Evolutionary conservation across 2,113 vertebrate genomes (phyloP).

Genomic region (Tachycineta bicolor): DNA sequence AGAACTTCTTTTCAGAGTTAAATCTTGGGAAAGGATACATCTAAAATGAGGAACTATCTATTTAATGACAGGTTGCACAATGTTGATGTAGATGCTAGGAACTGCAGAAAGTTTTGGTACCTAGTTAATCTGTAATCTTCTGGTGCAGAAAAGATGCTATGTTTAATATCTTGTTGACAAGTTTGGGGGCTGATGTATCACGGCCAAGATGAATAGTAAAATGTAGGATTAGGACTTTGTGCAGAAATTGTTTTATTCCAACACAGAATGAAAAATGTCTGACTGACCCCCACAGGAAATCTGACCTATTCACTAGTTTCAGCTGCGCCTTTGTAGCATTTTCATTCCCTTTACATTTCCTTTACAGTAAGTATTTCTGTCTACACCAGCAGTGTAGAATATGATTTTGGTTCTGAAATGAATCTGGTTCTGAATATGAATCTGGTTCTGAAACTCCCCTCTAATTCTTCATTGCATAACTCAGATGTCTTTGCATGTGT

Average conservation of each 20-base stretch:
- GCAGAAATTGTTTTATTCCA: background rate
- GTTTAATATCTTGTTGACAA: background rate
- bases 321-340: background rate
- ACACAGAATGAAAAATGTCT: background rate
- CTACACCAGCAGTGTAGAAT: background rate
- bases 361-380: background rate
- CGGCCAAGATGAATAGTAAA: background rate
- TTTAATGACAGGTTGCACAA: background rate
- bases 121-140: background rate
- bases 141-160: background rate
- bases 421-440: background rate
- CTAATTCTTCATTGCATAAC: background rate
- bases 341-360: background rate
- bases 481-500: background rate
- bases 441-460: background rate
- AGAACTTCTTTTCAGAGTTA: background rate
- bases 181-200: background rate
- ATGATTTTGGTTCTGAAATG: no score
- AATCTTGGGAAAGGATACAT: background rate
- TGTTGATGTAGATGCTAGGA: background rate
- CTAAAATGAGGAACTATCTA: background rate
- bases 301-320: background rate
- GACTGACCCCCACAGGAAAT: background rate
- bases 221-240: background rate
- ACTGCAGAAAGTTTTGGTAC: background rate